Evolutionary conservation across 1,140 invertebrate species (phyloP).

Genomic region (Bombus confusus): DNA sequence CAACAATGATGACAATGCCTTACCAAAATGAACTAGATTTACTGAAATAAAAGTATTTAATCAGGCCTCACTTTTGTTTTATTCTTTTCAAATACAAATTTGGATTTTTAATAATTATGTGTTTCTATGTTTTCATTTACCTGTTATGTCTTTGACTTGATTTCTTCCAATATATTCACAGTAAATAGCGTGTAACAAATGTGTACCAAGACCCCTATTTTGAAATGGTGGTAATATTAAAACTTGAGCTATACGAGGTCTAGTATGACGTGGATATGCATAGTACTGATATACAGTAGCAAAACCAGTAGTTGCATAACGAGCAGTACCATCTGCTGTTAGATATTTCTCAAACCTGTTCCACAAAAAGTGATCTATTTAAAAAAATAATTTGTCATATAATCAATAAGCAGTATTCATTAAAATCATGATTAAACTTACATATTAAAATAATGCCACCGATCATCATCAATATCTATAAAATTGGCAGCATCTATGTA

Average conservation of each 20-base stretch:
- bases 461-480: conserved; percentile 95
- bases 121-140: conserved; percentile 78
- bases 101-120: background rate
- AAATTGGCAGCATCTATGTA: conserved; percentile 97
- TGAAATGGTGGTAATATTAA: conserved; percentile 95
- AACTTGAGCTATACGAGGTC: conserved; percentile 96
- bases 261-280: conserved; percentile 92
- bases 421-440: conserved; percentile 79
- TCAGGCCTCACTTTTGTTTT: background rate
- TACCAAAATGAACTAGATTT: conserved; percentile 50
- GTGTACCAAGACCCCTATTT: conserved; percentile 90
- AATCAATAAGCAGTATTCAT: background rate
- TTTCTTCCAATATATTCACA: conserved; percentile 86
- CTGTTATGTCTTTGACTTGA: conserved; percentile 93
- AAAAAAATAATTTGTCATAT: background rate
- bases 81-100: background rate
- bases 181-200: conserved; percentile 91
- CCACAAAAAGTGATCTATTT: conserved; percentile 55
- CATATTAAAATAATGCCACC: conserved; percentile 96
- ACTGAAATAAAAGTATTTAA: conserved; percentile 43
- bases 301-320: conserved; percentile 93
- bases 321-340: conserved; percentile 83
- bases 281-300: conserved; percentile 97
- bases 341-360: conserved; percentile 92
- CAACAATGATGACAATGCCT: conserved; percentile 62